A percentile compares a stretch with the other conserved stretches of the same genome.
Evolutionary conservation across 2,797 vertebrate genomes (phyloP).

Genomic region (Mareca strepera): DNA sequence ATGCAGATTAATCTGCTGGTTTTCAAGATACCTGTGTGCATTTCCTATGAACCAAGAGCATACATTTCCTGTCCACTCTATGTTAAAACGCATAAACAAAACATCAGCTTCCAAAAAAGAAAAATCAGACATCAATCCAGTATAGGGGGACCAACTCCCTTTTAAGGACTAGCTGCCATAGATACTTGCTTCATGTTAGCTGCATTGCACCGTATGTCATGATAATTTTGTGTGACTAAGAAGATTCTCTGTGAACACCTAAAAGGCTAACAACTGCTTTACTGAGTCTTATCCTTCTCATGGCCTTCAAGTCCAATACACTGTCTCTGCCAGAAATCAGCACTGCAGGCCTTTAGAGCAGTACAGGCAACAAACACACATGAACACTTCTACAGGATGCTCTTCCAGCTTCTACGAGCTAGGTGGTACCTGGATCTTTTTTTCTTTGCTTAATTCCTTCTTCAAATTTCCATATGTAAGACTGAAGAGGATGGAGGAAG

Average conservation of each 20-base stretch:
- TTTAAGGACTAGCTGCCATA: background rate
- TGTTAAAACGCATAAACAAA: background rate
- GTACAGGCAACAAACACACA: background rate
- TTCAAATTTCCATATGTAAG: background rate
- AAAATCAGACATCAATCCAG: background rate
- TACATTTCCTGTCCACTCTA: background rate
- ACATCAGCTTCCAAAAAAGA: background rate
- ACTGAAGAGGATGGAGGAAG: background rate
- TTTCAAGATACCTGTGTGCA: background rate
- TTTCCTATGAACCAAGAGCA: background rate
- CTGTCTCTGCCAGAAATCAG: background rate
- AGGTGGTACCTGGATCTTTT: background rate
- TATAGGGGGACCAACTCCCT: background rate
- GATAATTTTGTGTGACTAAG: background rate
- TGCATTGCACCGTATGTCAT: background rate
- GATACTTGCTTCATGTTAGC: background rate
- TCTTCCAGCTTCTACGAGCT: background rate
- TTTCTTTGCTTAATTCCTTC: background rate
- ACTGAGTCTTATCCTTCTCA: background rate
- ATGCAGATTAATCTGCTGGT: background rate
- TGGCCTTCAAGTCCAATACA: background rate
- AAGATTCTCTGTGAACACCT: background rate
- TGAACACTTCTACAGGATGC: background rate
- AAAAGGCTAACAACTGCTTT: background rate
- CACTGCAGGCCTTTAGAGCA: background rate